Conservation (phyloP, 2,113 vertebrate species). For the Sphaerodactylus townsendi region DNA sequence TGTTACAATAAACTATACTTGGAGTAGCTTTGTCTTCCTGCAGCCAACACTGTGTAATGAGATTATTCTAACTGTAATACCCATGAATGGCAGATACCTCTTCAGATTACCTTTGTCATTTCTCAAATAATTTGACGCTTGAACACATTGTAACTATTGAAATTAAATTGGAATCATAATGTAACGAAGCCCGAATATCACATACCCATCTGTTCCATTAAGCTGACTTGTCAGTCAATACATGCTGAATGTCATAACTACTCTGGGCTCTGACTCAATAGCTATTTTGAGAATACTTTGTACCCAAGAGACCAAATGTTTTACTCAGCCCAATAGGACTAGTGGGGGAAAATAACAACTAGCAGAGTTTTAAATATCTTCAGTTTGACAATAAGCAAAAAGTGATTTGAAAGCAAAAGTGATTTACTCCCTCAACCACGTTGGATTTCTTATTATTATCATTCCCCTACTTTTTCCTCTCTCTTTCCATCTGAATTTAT, state of each 20-base stretch:
- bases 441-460: not conserved
- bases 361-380: not conserved
- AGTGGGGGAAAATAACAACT: slow-evolving; percentile 16
- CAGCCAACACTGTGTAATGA: slow-evolving; percentile 39
- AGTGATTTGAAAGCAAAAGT: slow-evolving; percentile 1
- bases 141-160: slow-evolving; percentile 45
- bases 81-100: slow-evolving; percentile 41
- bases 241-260: slow-evolving; percentile 46
- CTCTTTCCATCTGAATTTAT: not conserved
- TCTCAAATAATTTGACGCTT: slow-evolving; percentile 59
- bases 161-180: slow-evolving; percentile 62
- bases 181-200: slow-evolving; percentile 47
- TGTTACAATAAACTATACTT: slow-evolving; percentile 10
- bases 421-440: not conserved
- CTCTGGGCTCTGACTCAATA: slow-evolving; percentile 48
- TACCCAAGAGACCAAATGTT: slow-evolving; percentile 34
- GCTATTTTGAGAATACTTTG: slow-evolving; percentile 58
- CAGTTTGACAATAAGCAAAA: not conserved
- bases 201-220: slow-evolving; percentile 61
- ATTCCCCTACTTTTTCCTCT: not conserved
- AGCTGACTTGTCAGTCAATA: slow-evolving; percentile 60
- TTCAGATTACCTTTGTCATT: slow-evolving; percentile 46
- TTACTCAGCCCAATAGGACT: slow-evolving; percentile 18
- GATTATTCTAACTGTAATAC: slow-evolving; percentile 32
- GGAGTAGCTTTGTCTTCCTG: slow-evolving; percentile 16